Conservation (phyloP, 2,797 vertebrate species). For the Oreortyx pictus region DNA sequence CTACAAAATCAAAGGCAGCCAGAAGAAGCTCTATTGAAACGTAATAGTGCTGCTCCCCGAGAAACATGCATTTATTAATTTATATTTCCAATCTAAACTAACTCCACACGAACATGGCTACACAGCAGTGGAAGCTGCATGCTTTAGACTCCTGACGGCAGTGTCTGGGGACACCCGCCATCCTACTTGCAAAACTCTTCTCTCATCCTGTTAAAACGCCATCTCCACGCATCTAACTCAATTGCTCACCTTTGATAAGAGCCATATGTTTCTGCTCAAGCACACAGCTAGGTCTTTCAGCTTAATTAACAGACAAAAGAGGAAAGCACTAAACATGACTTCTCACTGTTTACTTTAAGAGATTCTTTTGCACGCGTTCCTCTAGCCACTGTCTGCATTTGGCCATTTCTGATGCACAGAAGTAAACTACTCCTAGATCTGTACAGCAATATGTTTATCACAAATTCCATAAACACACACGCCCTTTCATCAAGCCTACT, state of each 20-base stretch:
- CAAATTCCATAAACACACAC: neutral
- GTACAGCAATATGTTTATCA: neutral
- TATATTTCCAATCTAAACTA: neutral
- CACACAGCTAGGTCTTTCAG: neutral
- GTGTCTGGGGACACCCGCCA: neutral
- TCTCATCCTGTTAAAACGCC: neutral
- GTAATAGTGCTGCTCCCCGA: neutral
- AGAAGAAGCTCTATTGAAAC: neutral
- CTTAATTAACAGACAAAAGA: neutral
- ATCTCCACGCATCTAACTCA: neutral
- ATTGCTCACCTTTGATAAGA: neutral
- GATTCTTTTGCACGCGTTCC: neutral
- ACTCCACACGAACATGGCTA: neutral
- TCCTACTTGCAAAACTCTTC: neutral
- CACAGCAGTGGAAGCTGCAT: neutral
- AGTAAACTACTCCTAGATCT: neutral
- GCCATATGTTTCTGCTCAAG: neutral
- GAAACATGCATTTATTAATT: neutral
- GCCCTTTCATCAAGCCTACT: neutral
- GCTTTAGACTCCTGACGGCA: neutral
- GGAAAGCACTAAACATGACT: neutral
- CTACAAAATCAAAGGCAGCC: neutral
- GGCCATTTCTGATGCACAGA: neutral
- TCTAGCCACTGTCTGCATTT: neutral
- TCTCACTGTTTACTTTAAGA: neutral